Base-by-base conservation (phyloP, 1,140 invertebrate genomes). In the Scaptomyza montana region DNA sequence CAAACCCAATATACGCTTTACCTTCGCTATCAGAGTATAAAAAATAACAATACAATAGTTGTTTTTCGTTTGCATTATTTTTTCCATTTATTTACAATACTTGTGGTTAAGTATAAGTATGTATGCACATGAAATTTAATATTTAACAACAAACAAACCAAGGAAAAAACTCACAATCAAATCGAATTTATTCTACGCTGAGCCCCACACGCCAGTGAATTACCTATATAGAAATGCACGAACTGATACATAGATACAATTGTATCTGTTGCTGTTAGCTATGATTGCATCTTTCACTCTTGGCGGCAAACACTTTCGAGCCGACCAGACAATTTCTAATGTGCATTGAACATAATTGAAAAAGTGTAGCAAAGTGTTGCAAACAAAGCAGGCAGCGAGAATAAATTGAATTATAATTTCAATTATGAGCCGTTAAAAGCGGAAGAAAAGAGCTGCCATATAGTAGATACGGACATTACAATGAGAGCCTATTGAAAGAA, bases 331-430 rank as follows among this genome's bases (percentile, higher is more conserved):
- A 69, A 57, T 86, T 87, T 86, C 82, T 78, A 86, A 87, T 75
- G 63, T 75, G 71, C 78, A 80, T 68, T 76, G 74, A 76, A 51
- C 66, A 60, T 86, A 86, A 86, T 86, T 86, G 82, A 86, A 86
- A 87, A 86, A 59, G 56, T 59, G 56, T 59, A 47, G 71, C 76
- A 82, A 87, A 86, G 82, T 76, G 75, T 73, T 68, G 79, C 74
- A 67, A 59, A 74, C 64, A 68, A 73, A 68, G 56, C 56, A 50
- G 54, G 13, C 30, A 19, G 43, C 21, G 53, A 69, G 43, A 62
- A 70, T 68, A 86, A 86, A 86, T 86, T 86, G 82, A 82, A 86
- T 86, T 86, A 86, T 87, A 89, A 87, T 86, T 86, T 86, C 82
- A 86, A 86, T 86, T 86, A 86, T 79, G 84, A 82, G 82, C 82